Percentiles rank a stretch among this genome's conserved stretches.
Conservation (phyloP, 1,140 invertebrate species). For the Globodera rostochiensis region DNA sequence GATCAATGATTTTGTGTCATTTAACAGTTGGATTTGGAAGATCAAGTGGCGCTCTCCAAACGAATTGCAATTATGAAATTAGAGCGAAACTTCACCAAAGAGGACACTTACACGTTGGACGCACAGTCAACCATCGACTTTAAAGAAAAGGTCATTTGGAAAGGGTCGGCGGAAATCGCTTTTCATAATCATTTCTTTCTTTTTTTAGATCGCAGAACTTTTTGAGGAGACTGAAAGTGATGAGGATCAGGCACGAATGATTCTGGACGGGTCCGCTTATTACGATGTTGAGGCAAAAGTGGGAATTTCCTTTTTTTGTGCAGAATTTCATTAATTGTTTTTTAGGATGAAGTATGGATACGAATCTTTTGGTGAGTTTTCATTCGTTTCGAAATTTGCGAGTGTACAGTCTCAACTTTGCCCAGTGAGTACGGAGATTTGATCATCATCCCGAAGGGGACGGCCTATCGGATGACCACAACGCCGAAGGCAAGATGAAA, state of each 20-base stretch:
- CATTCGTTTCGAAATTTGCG: neutral
- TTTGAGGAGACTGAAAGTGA: slow-evolving; percentile 60
- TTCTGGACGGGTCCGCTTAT: slow-evolving; percentile 62
- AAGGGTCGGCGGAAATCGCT: slow-evolving; percentile 4
- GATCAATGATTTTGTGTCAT: slow-evolving; percentile 6
- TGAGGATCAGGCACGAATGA: slow-evolving; percentile 40
- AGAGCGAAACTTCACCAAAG: slow-evolving; percentile 60
- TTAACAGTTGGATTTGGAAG: slow-evolving; percentile 57
- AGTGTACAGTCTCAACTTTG: slow-evolving; percentile 12
- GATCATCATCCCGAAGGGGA: slow-evolving; percentile 61
- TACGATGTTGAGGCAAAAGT: slow-evolving; percentile 60
- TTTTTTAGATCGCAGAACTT: slow-evolving; percentile 57
- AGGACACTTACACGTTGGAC: slow-evolving; percentile 63
- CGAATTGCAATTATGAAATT: slow-evolving; percentile 59
- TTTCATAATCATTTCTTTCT: slow-evolving; percentile 3
- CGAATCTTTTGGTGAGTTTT: slow-evolving; percentile 47
- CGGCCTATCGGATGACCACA: slow-evolving; percentile 60
- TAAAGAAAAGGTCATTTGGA: slow-evolving; percentile 53
- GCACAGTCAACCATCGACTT: slow-evolving; percentile 62
- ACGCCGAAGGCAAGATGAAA: slow-evolving; percentile 57
- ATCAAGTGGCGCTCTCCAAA: slow-evolving; percentile 58
- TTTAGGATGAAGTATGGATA: slow-evolving; percentile 56
- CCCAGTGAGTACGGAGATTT: slow-evolving; percentile 60
- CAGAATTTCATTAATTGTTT: neutral
- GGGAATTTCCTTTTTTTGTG: neutral